Conservation (phyloP, 2,113 vertebrate species). For the Phylloscopus trochiloides region DNA sequence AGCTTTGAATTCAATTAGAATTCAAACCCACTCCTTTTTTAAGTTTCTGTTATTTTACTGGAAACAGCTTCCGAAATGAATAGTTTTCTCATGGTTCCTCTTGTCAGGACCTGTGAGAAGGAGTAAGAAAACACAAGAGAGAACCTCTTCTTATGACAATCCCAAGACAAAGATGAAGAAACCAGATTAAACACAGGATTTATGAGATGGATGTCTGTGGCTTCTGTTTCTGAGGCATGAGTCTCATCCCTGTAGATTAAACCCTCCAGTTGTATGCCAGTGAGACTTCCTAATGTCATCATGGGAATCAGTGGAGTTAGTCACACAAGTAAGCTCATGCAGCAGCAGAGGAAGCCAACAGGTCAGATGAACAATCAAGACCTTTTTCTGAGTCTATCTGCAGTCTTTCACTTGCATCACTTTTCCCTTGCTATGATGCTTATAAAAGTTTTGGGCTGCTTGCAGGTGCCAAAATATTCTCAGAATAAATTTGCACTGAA, state of each 20-base stretch:
- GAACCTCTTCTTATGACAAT: not conserved
- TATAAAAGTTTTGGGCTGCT: conserved; percentile 58
- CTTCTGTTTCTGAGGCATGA: not conserved
- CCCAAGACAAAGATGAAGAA: not conserved
- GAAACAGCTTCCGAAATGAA: conserved; percentile 35
- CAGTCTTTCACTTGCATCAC: conserved; percentile 61
- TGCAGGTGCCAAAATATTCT: conserved; percentile 68
- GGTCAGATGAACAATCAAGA: conserved; percentile 63
- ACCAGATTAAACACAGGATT: not conserved
- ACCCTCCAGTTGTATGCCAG: not conserved
- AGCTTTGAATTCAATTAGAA: conserved; percentile 51
- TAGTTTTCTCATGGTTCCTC: not conserved
- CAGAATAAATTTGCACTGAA: conserved; percentile 66
- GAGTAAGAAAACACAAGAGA: not conserved
- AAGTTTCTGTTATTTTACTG: conserved; percentile 22
- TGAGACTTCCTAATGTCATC: not conserved
- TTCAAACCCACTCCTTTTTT: conserved; percentile 24
- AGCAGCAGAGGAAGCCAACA: conserved; percentile 24
- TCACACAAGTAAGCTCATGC: not conserved
- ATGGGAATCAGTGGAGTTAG: not conserved
- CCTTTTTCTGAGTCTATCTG: conserved; percentile 54
- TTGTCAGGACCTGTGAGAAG: not conserved
- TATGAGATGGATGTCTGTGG: not conserved
- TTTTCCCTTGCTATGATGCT: conserved; percentile 39
- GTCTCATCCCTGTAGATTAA: not conserved